Evolutionary conservation across 2,797 vertebrate species (phyloP).

Genomic region (Geotrypetes seraphini): DNA sequence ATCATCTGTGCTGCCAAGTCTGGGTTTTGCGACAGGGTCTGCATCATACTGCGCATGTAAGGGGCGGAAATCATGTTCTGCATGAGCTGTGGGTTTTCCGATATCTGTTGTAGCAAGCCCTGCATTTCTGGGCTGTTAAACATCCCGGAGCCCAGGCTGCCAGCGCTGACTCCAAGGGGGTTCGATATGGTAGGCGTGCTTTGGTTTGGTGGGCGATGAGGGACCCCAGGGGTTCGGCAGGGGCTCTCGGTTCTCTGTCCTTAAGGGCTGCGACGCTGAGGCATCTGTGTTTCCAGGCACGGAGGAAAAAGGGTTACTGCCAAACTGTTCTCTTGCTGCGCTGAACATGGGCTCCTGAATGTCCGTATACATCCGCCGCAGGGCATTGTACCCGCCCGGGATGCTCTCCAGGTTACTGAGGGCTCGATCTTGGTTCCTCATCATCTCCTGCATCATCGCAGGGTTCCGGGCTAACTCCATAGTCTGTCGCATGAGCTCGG

Average conservation of each 20-base stretch:
- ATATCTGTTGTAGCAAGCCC: conserved; percentile 92
- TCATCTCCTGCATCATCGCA: conserved; percentile 99
- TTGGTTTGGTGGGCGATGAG: conserved; percentile 55
- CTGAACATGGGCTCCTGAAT: conserved; percentile 99
- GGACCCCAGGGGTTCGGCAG: conserved; percentile 94
- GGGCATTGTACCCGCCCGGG: conserved; percentile 92
- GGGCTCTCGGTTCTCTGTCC: conserved; percentile 96
- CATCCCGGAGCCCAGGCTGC: conserved; percentile 82
- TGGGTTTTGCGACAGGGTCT: conserved; percentile 88
- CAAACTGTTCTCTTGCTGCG: conserved; percentile 95
- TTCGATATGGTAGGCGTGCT: conserved; percentile 85
- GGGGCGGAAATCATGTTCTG: conserved; percentile 95
- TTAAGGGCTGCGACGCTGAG: conserved; percentile 79
- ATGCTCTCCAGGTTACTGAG: conserved; percentile 97
- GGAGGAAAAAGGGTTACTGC: conserved; percentile 94
- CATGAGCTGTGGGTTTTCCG: conserved; percentile 96
- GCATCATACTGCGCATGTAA: conserved; percentile 96
- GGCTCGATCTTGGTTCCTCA: conserved; percentile 95
- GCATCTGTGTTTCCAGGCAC: conserved; percentile 76
- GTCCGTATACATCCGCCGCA: conserved; percentile 96
- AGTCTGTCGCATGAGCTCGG: conserved; percentile 97
- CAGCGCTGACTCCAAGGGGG: conserved; percentile 84
- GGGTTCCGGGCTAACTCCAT: conserved; percentile 97
- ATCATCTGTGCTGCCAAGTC: conserved; percentile 95
- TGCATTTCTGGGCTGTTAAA: conserved; percentile 97